Evolutionary conservation across 2,797 vertebrate species (phyloP).

Genomic region (Phrynocephalus vlangalii): DNA sequence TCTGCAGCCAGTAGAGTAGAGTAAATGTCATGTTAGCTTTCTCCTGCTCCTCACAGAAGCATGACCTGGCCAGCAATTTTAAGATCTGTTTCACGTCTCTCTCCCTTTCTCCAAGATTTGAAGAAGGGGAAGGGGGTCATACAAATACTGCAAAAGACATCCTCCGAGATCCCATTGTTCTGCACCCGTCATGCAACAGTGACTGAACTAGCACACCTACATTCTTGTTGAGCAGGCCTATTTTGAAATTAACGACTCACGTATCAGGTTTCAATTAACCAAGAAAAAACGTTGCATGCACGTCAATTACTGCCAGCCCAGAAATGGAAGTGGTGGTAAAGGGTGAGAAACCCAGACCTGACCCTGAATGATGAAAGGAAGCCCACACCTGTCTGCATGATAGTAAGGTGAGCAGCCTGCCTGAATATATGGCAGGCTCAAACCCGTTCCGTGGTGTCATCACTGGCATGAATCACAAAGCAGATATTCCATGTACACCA

Average conservation of each 20-base stretch:
- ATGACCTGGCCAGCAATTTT: not conserved
- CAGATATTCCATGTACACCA: conserved; percentile 42
- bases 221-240: not conserved
- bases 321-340: conserved; percentile 39
- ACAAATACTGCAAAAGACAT: conserved; percentile 3
- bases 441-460: conserved; percentile 56
- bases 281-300: not conserved
- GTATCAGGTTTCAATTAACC: not conserved
- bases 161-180: not conserved
- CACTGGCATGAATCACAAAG: conserved; percentile 39
- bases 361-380: conserved; percentile 37
- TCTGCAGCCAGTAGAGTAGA: not conserved
- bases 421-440: conserved; percentile 68
- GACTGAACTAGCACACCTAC: not conserved
- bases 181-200: not conserved
- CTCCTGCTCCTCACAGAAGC: too few species aligned
- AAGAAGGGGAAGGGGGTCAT: not conserved
- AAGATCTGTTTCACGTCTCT: not conserved
- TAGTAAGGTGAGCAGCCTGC: conserved; percentile 47
- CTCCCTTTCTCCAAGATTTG: not conserved
- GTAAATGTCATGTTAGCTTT: too few species aligned
- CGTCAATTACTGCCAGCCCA: fast-evolving
- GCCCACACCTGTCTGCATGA: conserved; percentile 55
- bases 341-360: conserved; percentile 34
- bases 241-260: not conserved